Evolutionary conservation across 1,140 invertebrate genomes (phyloP).

Genomic region (Microplitis demolitor): DNA sequence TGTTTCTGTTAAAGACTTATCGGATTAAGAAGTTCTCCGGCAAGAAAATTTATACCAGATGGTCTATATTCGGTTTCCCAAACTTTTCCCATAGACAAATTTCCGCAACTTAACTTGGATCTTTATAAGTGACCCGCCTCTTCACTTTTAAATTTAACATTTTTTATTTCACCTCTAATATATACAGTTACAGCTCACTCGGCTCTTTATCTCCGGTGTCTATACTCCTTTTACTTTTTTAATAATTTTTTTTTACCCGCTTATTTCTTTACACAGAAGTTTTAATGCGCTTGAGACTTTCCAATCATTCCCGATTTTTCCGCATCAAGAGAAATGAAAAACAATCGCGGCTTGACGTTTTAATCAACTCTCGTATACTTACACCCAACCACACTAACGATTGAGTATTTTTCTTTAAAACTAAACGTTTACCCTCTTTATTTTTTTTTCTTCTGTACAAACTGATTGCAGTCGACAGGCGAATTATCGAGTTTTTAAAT

Average conservation of each 20-base stretch:
- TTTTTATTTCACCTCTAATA: not conserved
- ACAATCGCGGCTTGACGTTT: slow-evolving; percentile 12
- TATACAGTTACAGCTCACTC: too few species aligned
- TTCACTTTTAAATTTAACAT: not conserved
- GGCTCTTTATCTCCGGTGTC: too few species aligned
- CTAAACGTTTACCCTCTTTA: too few species aligned
- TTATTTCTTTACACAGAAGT: not conserved
- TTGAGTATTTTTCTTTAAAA: too few species aligned
- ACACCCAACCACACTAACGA: too few species aligned
- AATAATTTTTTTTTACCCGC: too few species aligned
- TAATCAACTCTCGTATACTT: slow-evolving; percentile 12
- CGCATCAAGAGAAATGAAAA: slow-evolving; percentile 9
- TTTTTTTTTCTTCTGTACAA: too few species aligned
- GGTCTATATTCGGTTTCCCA: slow-evolving; percentile 1
- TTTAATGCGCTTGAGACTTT: slow-evolving; percentile 1
- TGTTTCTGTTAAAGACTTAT: slow-evolving; percentile 19
- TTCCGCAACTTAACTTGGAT: slow-evolving; percentile 2
- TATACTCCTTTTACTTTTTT: too few species aligned
- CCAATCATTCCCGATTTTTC: slow-evolving; percentile 5
- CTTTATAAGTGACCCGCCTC: not conserved
- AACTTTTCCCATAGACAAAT: slow-evolving; percentile 19
- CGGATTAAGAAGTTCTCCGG: slow-evolving; percentile 1
- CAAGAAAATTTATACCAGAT: slow-evolving; percentile 7
- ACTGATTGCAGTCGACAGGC: too few species aligned
- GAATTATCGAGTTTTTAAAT: too few species aligned